Evolutionary conservation across 2,797 vertebrate species (phyloP).

Genomic region (Pogonophryne albipinna): DNA sequence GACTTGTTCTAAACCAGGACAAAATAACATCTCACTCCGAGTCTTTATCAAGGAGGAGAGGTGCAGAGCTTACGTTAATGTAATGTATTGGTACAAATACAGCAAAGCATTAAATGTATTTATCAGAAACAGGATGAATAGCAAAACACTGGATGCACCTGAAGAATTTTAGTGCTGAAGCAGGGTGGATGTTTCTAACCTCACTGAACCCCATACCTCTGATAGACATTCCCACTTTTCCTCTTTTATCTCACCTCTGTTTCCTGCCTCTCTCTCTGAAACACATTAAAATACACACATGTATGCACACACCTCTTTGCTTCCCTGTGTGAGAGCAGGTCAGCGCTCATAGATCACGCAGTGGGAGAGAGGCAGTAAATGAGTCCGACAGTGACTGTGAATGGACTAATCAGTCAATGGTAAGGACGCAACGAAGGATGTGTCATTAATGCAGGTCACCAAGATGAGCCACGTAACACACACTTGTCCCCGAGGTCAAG

Average conservation of each 20-base stretch:
- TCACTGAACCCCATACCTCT: conserved; percentile 27
- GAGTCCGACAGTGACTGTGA: conserved; percentile 61
- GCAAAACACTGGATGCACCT: background rate
- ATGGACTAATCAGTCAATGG: conserved; percentile 60
- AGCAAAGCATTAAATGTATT: background rate
- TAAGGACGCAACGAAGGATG: conserved; percentile 39
- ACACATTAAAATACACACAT: conserved; percentile 5
- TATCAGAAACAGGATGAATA: background rate
- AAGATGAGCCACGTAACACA: conserved; percentile 29
- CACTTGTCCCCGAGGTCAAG: conserved; percentile 60
- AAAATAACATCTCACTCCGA: conserved; percentile 49
- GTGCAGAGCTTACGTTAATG: background rate
- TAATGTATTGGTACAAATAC: background rate
- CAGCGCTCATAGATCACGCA: conserved; percentile 66
- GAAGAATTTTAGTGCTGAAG: conserved; percentile 4
- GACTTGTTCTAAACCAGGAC: conserved; percentile 54
- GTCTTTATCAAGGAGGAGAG: conserved; percentile 24
- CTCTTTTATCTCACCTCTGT: conserved; percentile 72
- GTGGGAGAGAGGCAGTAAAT: conserved; percentile 59
- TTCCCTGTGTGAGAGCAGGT: conserved; percentile 59
- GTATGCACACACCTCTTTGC: conserved; percentile 43
- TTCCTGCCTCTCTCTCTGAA: conserved; percentile 29
- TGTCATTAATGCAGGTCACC: conserved; percentile 51
- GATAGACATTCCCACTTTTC: conserved; percentile 45
- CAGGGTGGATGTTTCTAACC: conserved; percentile 4